Conservation (phyloP, 2,797 vertebrate species). For the Crenichthys baileyi region DNA sequence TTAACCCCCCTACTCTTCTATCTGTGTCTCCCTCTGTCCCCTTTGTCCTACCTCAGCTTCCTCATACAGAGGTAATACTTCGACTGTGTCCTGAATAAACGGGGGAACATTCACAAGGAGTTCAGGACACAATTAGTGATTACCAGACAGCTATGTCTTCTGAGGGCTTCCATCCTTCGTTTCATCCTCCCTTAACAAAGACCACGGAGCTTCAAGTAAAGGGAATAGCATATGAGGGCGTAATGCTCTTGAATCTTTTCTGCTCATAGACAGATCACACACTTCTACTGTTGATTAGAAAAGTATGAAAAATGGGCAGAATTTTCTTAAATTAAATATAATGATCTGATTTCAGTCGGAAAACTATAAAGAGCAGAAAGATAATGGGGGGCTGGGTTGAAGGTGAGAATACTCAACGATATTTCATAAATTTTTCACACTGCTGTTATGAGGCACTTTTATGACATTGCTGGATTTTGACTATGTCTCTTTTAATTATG, state of each 20-base stretch:
- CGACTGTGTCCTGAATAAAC: slow-evolving; percentile 66
- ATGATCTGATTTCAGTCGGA: slow-evolving; percentile 54
- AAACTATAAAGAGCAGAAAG: slow-evolving; percentile 25
- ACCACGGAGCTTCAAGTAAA: slow-evolving; percentile 69
- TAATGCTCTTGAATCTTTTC: slow-evolving; percentile 71
- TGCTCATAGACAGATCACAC: slow-evolving; percentile 66
- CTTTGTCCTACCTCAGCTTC: slow-evolving; percentile 40
- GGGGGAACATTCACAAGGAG: slow-evolving; percentile 67
- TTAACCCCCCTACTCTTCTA: slow-evolving; percentile 45
- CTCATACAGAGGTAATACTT: slow-evolving; percentile 48
- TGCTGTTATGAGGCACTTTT: slow-evolving; percentile 21
- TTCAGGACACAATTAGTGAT: slow-evolving; percentile 80
- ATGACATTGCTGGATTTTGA: slow-evolving; percentile 37
- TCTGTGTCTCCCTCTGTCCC: slow-evolving; percentile 40
- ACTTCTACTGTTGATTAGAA: slow-evolving; percentile 59
- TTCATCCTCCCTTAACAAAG: slow-evolving; percentile 77
- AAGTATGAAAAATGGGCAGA: slow-evolving; percentile 56
- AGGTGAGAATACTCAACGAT: slow-evolving; percentile 34
- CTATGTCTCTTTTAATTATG: slow-evolving; percentile 41
- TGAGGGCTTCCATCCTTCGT: slow-evolving; percentile 63
- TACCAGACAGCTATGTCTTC: slow-evolving; percentile 72
- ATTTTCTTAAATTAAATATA: slow-evolving; percentile 73
- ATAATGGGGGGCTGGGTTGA: slow-evolving; percentile 40
- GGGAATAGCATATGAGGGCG: slow-evolving; percentile 78
- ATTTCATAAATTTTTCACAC: slow-evolving; percentile 26